Evolutionary conservation across 2,797 vertebrate species (phyloP).

Genomic region (Chiroxiphia lanceolata): DNA sequence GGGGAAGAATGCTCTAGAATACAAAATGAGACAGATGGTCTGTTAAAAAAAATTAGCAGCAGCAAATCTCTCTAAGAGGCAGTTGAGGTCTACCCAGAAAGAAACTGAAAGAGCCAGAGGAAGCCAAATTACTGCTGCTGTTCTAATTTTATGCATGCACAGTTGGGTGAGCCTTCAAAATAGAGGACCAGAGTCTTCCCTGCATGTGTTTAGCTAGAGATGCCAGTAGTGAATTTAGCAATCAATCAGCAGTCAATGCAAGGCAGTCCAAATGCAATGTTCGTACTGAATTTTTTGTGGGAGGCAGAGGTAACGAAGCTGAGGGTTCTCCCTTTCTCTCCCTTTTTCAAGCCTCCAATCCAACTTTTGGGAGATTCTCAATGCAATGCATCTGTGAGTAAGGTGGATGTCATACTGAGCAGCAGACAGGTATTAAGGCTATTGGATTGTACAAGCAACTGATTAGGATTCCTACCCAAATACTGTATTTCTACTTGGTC

Average conservation of each 20-base stretch:
- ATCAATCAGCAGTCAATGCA: not conserved
- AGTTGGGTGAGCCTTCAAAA: not conserved
- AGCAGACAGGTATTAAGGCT: not conserved
- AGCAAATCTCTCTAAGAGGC: not conserved
- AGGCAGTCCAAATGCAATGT: not conserved
- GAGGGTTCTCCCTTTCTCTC: not conserved
- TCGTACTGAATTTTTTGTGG: constrained; percentile 13
- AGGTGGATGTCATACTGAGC: not conserved
- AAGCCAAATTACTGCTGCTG: constrained; percentile 13
- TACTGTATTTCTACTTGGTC: not conserved
- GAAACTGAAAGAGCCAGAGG: not conserved
- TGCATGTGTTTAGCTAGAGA: not conserved
- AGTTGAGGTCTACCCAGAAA: constrained; percentile 4
- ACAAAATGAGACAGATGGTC: constrained; percentile 5
- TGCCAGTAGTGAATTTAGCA: constrained; percentile 2
- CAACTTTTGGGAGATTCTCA: not conserved
- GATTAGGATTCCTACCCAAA: not conserved
- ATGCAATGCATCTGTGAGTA: not conserved
- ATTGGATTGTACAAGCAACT: not conserved
- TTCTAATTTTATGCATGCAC: not conserved
- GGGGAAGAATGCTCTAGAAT: constrained; percentile 1
- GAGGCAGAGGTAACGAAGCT: not conserved
- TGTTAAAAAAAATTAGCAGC: not conserved
- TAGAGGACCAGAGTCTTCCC: not conserved
- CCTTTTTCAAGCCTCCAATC: not conserved